A percentile compares a stretch with the other conserved stretches of the same genome.
Conservation (phyloP, 2,888 invertebrate species). For the Noctua janthina region DNA sequence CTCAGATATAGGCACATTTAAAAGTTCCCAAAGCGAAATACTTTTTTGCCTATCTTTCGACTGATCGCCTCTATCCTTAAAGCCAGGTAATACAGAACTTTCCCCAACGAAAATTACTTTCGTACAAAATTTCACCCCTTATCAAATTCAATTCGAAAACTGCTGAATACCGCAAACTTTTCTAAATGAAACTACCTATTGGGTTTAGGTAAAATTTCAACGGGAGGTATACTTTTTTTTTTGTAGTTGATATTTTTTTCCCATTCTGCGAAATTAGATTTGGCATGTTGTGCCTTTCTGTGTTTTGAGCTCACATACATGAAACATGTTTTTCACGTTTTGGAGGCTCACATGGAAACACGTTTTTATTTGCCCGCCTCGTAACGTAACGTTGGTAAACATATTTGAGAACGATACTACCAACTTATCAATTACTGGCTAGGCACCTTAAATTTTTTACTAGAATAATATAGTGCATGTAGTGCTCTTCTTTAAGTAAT, state of each 20-base stretch:
- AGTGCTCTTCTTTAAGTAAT: too few species aligned
- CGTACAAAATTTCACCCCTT: conserved; percentile 77
- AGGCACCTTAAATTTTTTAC: not conserved
- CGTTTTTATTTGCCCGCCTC: not conserved
- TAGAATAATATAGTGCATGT: too few species aligned
- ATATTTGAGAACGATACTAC: not conserved
- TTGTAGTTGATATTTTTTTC: conserved; percentile 42
- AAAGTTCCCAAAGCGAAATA: conserved; percentile 61
- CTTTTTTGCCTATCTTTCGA: conserved; percentile 71
- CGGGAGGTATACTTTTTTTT: conserved; percentile 54
- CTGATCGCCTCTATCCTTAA: conserved; percentile 73
- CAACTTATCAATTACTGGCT: not conserved
- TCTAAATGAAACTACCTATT: conserved; percentile 71
- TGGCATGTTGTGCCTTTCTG: not conserved
- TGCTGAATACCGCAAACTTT: conserved; percentile 74
- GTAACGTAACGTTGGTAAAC: not conserved
- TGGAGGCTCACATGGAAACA: not conserved
- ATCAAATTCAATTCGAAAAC: conserved; percentile 79
- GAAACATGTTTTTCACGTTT: not conserved
- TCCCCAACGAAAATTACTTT: conserved; percentile 75
- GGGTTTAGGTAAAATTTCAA: conserved; percentile 67
- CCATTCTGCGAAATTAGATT: conserved; percentile 35
- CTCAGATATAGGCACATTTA: conserved; percentile 45
- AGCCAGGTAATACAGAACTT: conserved; percentile 76
- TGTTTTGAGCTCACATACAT: not conserved